Conservation (phyloP, 2,888 invertebrate species). For the Tholera decimalis region DNA sequence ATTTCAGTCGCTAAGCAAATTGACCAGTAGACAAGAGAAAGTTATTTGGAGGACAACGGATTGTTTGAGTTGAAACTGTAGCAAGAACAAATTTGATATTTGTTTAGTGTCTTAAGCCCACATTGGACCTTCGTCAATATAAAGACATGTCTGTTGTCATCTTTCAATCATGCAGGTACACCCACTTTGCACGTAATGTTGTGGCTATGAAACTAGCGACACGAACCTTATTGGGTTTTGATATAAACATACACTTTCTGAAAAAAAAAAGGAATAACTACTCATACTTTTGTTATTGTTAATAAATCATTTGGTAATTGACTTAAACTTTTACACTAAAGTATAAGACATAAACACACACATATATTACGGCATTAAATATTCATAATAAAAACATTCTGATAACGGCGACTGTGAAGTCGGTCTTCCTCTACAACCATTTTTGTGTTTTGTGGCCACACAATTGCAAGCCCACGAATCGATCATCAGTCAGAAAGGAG, state of each 20-base stretch:
- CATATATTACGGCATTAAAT: neutral
- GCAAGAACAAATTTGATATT: constrained; percentile 43
- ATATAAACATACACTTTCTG: neutral
- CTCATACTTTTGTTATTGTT: no score
- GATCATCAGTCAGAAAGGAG: constrained; percentile 29
- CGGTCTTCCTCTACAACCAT: neutral
- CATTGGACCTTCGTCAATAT: constrained; percentile 60
- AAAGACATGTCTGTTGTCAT: constrained; percentile 59
- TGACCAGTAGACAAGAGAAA: constrained; percentile 59
- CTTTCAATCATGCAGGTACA: constrained; percentile 50
- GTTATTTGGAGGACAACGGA: constrained; percentile 63
- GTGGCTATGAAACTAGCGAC: constrained; percentile 36
- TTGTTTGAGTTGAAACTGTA: constrained; percentile 47
- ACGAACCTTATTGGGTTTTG: constrained; percentile 1
- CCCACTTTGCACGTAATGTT: constrained; percentile 35
- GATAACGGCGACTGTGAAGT: neutral
- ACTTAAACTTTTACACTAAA: neutral
- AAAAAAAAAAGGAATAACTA: no score
- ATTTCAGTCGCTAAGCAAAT: constrained; percentile 49
- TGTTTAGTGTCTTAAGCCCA: constrained; percentile 48
- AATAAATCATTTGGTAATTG: neutral
- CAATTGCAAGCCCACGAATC: constrained; percentile 34
- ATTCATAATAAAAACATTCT: neutral
- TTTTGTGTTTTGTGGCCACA: constrained; percentile 16
- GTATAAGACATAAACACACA: no score